Evolutionary conservation across 2,113 vertebrate genomes (phyloP), one percentile per base, ranked within the genome.

Genomic region (Aythya baeri): DNA sequence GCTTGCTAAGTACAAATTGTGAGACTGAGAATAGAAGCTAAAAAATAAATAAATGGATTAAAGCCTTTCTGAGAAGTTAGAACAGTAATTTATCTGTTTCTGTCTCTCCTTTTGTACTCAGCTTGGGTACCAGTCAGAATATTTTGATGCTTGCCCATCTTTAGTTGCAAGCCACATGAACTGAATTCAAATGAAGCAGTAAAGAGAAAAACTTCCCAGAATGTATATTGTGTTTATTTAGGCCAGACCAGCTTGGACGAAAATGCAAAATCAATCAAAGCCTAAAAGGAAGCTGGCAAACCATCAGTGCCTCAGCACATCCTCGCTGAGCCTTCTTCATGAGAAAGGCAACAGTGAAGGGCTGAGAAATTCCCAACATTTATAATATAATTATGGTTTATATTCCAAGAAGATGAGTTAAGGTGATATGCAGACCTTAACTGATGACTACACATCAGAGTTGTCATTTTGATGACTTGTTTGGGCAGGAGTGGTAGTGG

Each of bases 401-500:
- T 96, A 93, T 89, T 96, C 96, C 89, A 94, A 95, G 71, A 26
- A 95, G 96, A 95, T 91, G 96, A 94, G 93, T 66, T 88, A 85
- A 95, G 95, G 89, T 90, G 93, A 92, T 62, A 74, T 49, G 8
- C 22, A 29, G 86, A 43, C 38, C 80, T 94, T 97, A 96, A 97
- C 97, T 97, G 92, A 98, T 95, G 97, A 97, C 93, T 86, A 29
- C 62, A 61, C 97, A 97, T 94, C 93, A 91, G 97, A 97, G 96
- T 94, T 98, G 98, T 98, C 97, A 94, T 97, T 96, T 97, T 96
- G 98, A 99, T 98, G 98, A 98, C 98, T 98, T 98, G 98, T 98
- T 98, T 97, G 98, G 97, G 97, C 96, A 96, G 96, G 97, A 97
- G 97, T 94, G 85, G 97, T 95, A 98, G 97, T 96, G 98, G 96